Evolutionary conservation across 1,140 invertebrate genomes (phyloP).

Genomic region (Achroia grisella): DNA sequence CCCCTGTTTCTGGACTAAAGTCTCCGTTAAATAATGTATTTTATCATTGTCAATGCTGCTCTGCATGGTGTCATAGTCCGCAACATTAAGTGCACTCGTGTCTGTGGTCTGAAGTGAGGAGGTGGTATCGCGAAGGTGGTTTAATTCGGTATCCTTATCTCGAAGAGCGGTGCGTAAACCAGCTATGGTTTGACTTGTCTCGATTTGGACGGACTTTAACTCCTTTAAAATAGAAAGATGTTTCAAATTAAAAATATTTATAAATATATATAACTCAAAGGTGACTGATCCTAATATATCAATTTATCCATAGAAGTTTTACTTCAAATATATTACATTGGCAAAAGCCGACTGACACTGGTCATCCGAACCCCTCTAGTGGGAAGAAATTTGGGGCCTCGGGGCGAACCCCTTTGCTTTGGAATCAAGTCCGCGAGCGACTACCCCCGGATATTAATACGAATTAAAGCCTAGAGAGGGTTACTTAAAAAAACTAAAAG

Average conservation of each 20-base stretch:
- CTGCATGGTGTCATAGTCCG: slow-evolving; percentile 72
- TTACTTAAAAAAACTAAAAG: too few species aligned
- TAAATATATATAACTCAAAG: too few species aligned
- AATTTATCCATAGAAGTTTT: too few species aligned
- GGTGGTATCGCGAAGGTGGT: slow-evolving; percentile 23
- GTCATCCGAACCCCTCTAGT: too few species aligned
- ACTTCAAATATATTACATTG: too few species aligned
- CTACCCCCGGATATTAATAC: too few species aligned
- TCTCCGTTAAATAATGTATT: slow-evolving; percentile 78
- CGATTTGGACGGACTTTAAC: slow-evolving; percentile 38
- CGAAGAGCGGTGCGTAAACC: slow-evolving; percentile 34
- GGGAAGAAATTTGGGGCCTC: too few species aligned
- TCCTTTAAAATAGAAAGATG: slow-evolving; percentile 32
- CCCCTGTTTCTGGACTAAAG: slow-evolving; percentile 86
- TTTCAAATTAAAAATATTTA: background rate
- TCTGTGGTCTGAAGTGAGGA: slow-evolving; percentile 25
- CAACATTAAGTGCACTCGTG: slow-evolving; percentile 72
- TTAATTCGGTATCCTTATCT: slow-evolving; percentile 45
- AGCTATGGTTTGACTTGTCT: slow-evolving; percentile 42
- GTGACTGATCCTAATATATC: too few species aligned
- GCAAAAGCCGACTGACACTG: too few species aligned
- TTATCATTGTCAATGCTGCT: slow-evolving; percentile 41
- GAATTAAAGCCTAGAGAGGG: too few species aligned
- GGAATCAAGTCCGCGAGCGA: too few species aligned
- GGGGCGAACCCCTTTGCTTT: too few species aligned